phyloP scores from a whole-genome alignment of 2,797 vertebrate genomes.

The Falco columbarius region DNA sequence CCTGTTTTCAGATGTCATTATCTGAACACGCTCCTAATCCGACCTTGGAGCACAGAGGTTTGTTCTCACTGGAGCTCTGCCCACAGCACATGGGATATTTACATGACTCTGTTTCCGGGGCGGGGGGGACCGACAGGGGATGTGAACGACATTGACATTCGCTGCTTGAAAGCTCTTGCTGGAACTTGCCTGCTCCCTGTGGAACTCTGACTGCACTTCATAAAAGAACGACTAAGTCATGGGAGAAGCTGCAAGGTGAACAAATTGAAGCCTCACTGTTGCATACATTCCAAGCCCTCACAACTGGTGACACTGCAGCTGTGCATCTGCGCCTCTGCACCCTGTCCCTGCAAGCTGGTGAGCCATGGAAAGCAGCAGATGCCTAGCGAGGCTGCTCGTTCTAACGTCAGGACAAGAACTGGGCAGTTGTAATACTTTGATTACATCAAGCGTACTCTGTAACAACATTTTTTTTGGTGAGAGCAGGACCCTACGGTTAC shows the following conservation, averaged over 20 bases:
- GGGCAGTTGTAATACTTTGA: background rate
- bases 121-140: background rate
- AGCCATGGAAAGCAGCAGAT: background rate
- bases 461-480: background rate
- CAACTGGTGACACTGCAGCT: background rate
- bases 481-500: background rate
- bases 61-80: conserved; percentile 50
- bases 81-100: conserved; percentile 43
- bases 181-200: conserved; percentile 79
- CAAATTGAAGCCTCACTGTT: conserved; percentile 46
- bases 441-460: no score
- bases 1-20: conserved; percentile 26
- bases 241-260: conserved; percentile 63
- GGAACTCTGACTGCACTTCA: conserved; percentile 59
- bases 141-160: background rate
- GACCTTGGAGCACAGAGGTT: conserved; percentile 6
- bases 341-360: background rate
- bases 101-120: conserved; percentile 48
- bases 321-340: background rate
- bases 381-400: background rate
- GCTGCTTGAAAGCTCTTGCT: conserved; percentile 71
- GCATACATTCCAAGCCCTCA: background rate
- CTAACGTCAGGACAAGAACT: background rate
- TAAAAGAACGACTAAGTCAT: conserved; percentile 48
- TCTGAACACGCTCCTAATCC: conserved; percentile 1